A percentile compares a stretch with the other conserved stretches of the same genome.
These are phyloP conservation scores for Microplitis demolitor DNA, from an alignment of 1,140 invertebrate genomes.

Conservation along the genomic window DNA sequence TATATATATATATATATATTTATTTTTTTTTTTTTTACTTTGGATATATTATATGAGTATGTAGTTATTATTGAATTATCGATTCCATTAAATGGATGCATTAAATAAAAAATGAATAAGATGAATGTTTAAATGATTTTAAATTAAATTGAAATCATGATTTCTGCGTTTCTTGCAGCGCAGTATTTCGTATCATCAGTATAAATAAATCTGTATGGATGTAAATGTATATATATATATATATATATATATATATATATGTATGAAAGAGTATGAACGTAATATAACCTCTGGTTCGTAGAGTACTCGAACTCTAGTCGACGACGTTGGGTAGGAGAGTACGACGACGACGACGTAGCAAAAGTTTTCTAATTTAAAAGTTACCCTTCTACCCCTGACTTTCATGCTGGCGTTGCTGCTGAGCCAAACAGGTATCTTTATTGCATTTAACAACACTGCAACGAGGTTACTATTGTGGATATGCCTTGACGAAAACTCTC, in stretches of 20 bases:
- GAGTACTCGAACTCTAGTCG: constrained; percentile 15
- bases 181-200: no score
- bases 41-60: not conserved
- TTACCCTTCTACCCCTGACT: constrained; percentile 38
- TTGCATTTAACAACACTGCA: constrained; percentile 47
- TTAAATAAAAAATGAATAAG: not conserved
- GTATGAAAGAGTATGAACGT: not conserved
- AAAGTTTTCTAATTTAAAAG: constrained; percentile 50
- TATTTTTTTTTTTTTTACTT: not conserved
- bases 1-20: no score
- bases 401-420: constrained; percentile 30
- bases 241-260: not conserved
- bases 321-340: constrained; percentile 5
- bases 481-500: constrained; percentile 16
- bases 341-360: constrained; percentile 36
- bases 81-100: not conserved
- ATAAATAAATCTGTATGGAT: not conserved
- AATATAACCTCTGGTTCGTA: not conserved
- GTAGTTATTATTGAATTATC: not conserved
- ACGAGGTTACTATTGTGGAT: not conserved
- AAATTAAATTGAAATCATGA: not conserved
- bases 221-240: not conserved
- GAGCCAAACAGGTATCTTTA: constrained; percentile 45
- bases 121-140: not conserved
- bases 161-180: not conserved